These are phyloP conservation scores for Calephelis perditalis DNA, from an alignment of 2,888 invertebrate genomes.

Conservation along the genomic window DNA sequence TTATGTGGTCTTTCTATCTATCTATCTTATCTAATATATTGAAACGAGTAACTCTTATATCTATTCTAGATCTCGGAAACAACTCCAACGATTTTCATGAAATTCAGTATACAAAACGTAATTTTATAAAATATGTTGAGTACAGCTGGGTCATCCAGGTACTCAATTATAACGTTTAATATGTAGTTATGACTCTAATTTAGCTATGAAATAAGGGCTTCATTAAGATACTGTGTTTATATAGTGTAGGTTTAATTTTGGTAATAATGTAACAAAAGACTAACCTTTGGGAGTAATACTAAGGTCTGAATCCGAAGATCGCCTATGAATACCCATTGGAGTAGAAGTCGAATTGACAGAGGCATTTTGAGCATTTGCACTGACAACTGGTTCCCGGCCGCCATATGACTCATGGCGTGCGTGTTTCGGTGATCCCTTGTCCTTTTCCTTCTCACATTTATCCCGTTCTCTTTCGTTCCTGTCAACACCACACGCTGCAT, in stretches of 20 bases:
- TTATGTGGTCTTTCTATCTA: too few relatives aligned
- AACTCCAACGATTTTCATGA: too few relatives aligned
- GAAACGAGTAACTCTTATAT: too few relatives aligned
- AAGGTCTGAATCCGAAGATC: conserved; percentile 96
- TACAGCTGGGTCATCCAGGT: too few relatives aligned
- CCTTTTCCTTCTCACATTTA: conserved; percentile 44
- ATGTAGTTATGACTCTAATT: too few relatives aligned
- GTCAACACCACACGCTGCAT: conserved; percentile 73
- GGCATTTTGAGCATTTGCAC: conserved; percentile 47
- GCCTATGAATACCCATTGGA: conserved; percentile 49
- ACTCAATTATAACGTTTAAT: too few relatives aligned
- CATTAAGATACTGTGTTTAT: background rate
- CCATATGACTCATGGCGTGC: conserved; percentile 78
- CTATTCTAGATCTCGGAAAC: too few relatives aligned
- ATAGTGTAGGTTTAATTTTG: background rate
- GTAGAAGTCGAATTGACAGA: conserved; percentile 68
- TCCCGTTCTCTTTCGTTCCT: conserved; percentile 58
- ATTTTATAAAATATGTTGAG: too few relatives aligned
- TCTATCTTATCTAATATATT: too few relatives aligned
- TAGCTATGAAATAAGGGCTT: too few relatives aligned
- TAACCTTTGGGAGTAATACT: conserved; percentile 95
- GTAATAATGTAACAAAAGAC: conserved; percentile 18
- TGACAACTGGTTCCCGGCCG: conserved; percentile 53
- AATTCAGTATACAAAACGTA: too few relatives aligned
- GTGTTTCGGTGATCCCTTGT: conserved; percentile 66